phyloP scores from a whole-genome alignment of 2,888 invertebrate species.

The Heterodera filipjevi region DNA sequence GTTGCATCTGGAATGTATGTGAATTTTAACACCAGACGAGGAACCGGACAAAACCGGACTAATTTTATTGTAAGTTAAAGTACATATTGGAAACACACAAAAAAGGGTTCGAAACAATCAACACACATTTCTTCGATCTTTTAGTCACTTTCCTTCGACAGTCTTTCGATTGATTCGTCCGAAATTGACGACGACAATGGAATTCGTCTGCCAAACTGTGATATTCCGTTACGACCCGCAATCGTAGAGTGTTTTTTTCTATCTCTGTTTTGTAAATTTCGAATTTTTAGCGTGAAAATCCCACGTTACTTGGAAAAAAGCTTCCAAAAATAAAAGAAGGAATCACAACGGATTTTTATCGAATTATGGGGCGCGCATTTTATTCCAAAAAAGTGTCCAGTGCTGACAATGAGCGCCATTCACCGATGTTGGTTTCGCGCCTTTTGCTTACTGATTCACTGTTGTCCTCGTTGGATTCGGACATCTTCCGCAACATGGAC shows the following conservation, averaged over 20 bases:
- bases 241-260: not conserved
- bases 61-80: constrained; percentile 1
- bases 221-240: not conserved
- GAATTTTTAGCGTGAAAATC: not conserved
- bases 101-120: no score
- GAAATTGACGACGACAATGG: not conserved
- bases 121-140: not conserved
- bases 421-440: not conserved
- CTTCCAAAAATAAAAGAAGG: not conserved
- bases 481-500: constrained; percentile 21
- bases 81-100: no score
- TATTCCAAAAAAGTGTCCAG: not conserved
- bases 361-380: not conserved
- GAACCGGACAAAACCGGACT: not conserved
- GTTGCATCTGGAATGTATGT: not conserved
- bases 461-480: constrained; percentile 19
- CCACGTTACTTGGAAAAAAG: not conserved
- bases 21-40: not conserved
- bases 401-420: not conserved
- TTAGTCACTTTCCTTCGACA: not conserved
- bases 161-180: not conserved
- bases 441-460: constrained; percentile 18
- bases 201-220: not conserved
- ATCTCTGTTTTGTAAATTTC: not conserved
- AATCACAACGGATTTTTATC: not conserved